Base-by-base conservation (phyloP, 2,113 vertebrate genomes). In the Orycteropus afer region DNA sequence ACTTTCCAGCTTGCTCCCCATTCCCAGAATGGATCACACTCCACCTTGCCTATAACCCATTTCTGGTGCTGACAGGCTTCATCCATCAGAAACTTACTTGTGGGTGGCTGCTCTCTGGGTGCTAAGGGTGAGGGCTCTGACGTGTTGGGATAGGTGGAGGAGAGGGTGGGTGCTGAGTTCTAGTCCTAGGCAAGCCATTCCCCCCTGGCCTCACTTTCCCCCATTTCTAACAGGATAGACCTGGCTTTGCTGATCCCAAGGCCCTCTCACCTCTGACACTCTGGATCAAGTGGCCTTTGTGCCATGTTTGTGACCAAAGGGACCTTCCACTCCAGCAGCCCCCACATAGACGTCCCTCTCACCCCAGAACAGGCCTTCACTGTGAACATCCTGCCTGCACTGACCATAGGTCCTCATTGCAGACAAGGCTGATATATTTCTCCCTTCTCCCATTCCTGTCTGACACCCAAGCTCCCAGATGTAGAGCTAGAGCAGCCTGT, bases 401-500 rank as follows among this genome's bases (percentile, higher is more conserved):
- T 25, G 71, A 86, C 84, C 37, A 12, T 90, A 65, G 3, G 32
- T 13, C n/a, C 95, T 80, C 3, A 0, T 0, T 14, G 9, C 32
- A 86, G 83, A 81, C 81, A n/a, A 12, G 67, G 3, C 65, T 29
- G 17, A 37, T 53, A 2, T 37, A 13, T 67, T 17, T 87, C 51
- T 90, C 8, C 9, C 34, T 4, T 1, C 1, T 55, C 67, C 79
- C 0, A 4, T 32, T 77, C 3, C 57, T 17, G 1, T 32, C 1
- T 0, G 0, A 37, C 9, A 2, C 22, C 51, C 0, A 2, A 59
- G 69, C 61, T 69, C 91, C 29, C 12, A 40, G 89, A 40, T n/a
- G 0, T 1, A 11, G 37, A 73, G 76, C 67, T 2, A 6, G 4
- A 0, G 0, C 0, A 34, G n/a, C 55, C 71, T 6, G 23, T 15